A percentile compares a stretch with the other conserved stretches of the same genome.
Conservation (phyloP, 1,140 invertebrate species). For the Oscheius sp. region DNA sequence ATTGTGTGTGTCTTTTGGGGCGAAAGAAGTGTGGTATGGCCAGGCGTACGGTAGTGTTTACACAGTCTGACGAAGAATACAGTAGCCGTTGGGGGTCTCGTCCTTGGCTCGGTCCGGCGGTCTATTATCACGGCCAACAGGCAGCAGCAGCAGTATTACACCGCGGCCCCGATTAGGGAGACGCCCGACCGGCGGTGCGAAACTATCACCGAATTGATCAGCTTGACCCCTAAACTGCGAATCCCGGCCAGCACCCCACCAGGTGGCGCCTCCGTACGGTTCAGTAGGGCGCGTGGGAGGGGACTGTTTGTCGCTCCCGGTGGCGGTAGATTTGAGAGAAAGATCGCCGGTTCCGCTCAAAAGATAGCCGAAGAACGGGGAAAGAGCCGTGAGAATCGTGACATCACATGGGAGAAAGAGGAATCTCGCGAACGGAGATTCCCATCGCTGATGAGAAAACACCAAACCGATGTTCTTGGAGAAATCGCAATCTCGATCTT, state of each 20-base stretch:
- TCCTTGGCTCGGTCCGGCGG: background rate
- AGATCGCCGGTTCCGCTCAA: background rate
- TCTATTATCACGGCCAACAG: slow-evolving; percentile 7
- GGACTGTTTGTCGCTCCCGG: background rate
- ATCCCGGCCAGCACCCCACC: slow-evolving; percentile 1
- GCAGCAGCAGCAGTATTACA: slow-evolving; percentile 10
- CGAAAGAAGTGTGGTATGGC: background rate
- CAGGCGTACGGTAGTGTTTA: slow-evolving; percentile 1
- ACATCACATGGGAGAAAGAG: background rate
- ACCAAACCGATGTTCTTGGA: too few species aligned
- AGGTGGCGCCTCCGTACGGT: too few species aligned
- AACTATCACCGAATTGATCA: slow-evolving; percentile 11
- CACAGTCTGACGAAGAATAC: background rate
- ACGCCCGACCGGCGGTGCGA: background rate
- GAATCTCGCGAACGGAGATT: too few species aligned
- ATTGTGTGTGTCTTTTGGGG: too few species aligned
- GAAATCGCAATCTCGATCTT: too few species aligned
- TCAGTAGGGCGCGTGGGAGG: too few species aligned
- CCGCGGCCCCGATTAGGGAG: background rate
- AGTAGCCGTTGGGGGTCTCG: background rate
- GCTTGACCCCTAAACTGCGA: slow-evolving; percentile 10
- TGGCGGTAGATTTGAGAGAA: background rate
- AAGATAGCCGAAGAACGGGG: background rate
- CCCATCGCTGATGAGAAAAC: too few species aligned
- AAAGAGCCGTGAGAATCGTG: background rate